Evolutionary conservation across 2,113 vertebrate species (phyloP), one percentile per base, ranked within the genome.

Genomic region (Pseudopodoces humilis): DNA sequence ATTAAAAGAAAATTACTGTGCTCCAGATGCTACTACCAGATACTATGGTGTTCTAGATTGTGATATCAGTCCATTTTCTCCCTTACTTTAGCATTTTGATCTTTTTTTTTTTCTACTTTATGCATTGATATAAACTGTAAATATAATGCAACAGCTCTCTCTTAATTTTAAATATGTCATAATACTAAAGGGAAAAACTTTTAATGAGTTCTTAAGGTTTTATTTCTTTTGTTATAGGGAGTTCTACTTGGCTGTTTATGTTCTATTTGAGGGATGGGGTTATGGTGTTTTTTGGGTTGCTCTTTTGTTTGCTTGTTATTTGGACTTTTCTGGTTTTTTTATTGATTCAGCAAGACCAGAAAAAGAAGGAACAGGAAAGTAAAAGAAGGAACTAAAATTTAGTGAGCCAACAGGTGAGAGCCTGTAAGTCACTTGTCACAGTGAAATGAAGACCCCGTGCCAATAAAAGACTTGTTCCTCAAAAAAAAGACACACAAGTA

Each of bases 251-350:
- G n/a, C 27, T 49, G 9, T 7, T 22, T 23, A 6, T 28, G 20
- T 39, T 83, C 62, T 56, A 18, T 65, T 78, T 50, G 30, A 39
- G 7, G 8, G 2, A 11, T n/a, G 2, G 3, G 6, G 12, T 37
- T 60, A 16, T 46, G 15, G 19, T 5, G 0, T 0, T 15, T 44
- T 62, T 24, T 3, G 3, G 16, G 12, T 17, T 15, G 3, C 17
- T 41, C 47, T 3, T 20, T 72, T 58, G 23, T 83, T 53, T 76
- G 16, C 7, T 25, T 56, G 15, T 16, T 72, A 23, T 35, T n/a
- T 50, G 13, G 27, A 14, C 10, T 25, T 74, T 82, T 74, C 33
- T 43, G 18, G 6, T 28, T 53, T 9, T 58, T 59, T 74, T 4
- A 39, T 58, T 33, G 23, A 71, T 41, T 70, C 3, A 2, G 46